Conservation (phyloP, 2,888 invertebrate genomes). For the Drosophila prolongata region DNA sequence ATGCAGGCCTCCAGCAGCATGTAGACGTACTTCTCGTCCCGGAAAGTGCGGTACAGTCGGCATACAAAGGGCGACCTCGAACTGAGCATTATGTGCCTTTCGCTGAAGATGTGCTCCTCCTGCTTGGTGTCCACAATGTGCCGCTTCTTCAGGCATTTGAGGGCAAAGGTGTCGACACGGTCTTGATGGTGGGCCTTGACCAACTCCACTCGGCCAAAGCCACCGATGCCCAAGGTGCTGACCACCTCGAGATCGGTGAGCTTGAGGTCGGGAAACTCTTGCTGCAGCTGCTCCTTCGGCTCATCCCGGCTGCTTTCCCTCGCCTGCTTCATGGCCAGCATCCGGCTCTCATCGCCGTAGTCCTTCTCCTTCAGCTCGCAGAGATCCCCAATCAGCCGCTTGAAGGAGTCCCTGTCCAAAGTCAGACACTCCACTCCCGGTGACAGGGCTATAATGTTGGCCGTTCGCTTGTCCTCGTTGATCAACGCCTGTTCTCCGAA, state of each 20-base stretch:
- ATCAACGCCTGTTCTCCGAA: slow-evolving; percentile 95
- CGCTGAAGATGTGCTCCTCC: slow-evolving; percentile 95
- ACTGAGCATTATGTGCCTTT: slow-evolving; percentile 92
- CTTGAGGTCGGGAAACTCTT: slow-evolving; percentile 89
- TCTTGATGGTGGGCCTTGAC: slow-evolving; percentile 87
- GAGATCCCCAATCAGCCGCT: slow-evolving; percentile 90
- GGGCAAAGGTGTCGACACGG: slow-evolving; percentile 88
- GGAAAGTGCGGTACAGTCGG: slow-evolving; percentile 94
- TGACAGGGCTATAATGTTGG: slow-evolving; percentile 95
- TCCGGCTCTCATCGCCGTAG: slow-evolving; percentile 88
- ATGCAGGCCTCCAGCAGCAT: slow-evolving; percentile 97
- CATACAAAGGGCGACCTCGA: slow-evolving; percentile 85
- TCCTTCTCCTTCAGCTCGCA: slow-evolving; percentile 90
- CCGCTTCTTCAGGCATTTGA: slow-evolving; percentile 95
- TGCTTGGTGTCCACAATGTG: slow-evolving; percentile 95
- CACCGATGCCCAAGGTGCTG: slow-evolving; percentile 95
- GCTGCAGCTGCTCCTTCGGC: slow-evolving; percentile 81
- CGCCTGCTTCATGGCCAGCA: slow-evolving; percentile 83
- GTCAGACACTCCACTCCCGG: slow-evolving; percentile 95
- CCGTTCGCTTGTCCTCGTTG: slow-evolving; percentile 94
- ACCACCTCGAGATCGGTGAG: slow-evolving; percentile 92
- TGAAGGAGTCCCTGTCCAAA: slow-evolving; percentile 91
- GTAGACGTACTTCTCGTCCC: slow-evolving; percentile 95
- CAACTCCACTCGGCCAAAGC: slow-evolving; percentile 95
- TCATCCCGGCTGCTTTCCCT: slow-evolving; percentile 82